Percentiles rank a stretch among this genome's conserved stretches.
These are phyloP conservation scores for Julus scanicus DNA, from an alignment of 2,888 invertebrate genomes.

Conservation along the genomic window DNA sequence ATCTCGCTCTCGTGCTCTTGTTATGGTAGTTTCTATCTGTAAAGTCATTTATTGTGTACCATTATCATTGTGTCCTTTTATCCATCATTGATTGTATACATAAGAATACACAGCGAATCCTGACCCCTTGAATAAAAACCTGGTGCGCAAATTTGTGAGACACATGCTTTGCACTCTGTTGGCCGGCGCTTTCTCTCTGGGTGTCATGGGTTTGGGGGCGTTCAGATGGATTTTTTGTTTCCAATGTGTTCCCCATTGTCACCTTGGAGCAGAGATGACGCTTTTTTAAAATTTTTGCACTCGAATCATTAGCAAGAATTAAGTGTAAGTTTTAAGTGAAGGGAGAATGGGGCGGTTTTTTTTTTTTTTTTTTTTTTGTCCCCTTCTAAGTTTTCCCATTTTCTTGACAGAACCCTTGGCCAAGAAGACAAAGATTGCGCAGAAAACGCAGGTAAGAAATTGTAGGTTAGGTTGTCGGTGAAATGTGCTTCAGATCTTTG, in stretches of 20 bases:
- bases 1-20: conserved; percentile 50
- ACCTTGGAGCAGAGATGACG: neutral
- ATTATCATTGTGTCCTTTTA: conserved; percentile 53
- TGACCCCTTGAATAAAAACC: conserved; percentile 57
- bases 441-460: neutral
- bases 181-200: conserved; percentile 47
- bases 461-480: neutral
- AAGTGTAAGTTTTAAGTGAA: neutral
- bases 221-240: neutral
- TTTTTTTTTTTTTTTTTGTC: too few relatives aligned
- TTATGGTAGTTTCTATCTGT: conserved; percentile 55
- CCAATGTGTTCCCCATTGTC: neutral
- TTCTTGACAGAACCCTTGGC: conserved; percentile 6
- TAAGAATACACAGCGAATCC: conserved; percentile 54
- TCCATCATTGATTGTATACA: conserved; percentile 54
- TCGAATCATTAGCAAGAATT: neutral
- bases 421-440: neutral
- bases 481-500: too few relatives aligned
- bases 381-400: neutral
- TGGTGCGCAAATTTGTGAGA: conserved; percentile 55
- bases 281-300: neutral
- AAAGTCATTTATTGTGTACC: conserved; percentile 55
- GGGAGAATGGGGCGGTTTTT: neutral
- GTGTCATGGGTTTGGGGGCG: neutral
- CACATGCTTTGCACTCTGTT: conserved; percentile 51